Evolutionary conservation across 2,113 vertebrate genomes (phyloP).

Genomic region (Melanostigma gelatinosum): DNA sequence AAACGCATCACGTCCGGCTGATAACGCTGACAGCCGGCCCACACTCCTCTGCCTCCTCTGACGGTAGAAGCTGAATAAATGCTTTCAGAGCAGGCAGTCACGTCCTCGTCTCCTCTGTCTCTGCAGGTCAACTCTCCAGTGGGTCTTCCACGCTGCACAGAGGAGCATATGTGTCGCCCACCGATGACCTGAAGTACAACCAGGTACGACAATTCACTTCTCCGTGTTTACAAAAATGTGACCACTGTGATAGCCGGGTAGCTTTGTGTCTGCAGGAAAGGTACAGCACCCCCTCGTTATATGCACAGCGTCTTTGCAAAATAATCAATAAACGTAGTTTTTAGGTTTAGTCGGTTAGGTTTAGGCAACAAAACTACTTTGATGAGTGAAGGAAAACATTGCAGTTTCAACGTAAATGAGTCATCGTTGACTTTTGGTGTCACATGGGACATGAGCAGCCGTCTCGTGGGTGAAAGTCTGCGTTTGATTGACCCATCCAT

Average conservation of each 20-base stretch:
- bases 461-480: no score
- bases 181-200: constrained; percentile 97
- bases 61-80: background rate
- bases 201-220: constrained; percentile 84
- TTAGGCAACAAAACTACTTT: no score
- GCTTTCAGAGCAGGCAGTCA: background rate
- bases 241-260: no score
- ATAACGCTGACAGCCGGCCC: background rate
- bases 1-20: background rate
- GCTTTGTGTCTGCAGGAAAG: no score
- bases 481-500: background rate
- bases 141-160: constrained; percentile 95
- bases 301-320: no score
- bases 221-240: background rate
- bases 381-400: no score
- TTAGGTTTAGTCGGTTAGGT: no score
- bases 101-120: constrained; percentile 5
- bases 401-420: no score
- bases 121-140: constrained; percentile 89
- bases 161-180: constrained; percentile 94
- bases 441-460: no score
- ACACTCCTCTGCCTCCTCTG: background rate
- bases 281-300: no score
- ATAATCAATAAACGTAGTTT: no score
- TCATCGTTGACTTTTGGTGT: no score